Percentiles rank a stretch among this genome's conserved stretches.
These are phyloP conservation scores for Amazona vittata DNA, from an alignment of 2,113 vertebrate species.

Conservation along the genomic window DNA sequence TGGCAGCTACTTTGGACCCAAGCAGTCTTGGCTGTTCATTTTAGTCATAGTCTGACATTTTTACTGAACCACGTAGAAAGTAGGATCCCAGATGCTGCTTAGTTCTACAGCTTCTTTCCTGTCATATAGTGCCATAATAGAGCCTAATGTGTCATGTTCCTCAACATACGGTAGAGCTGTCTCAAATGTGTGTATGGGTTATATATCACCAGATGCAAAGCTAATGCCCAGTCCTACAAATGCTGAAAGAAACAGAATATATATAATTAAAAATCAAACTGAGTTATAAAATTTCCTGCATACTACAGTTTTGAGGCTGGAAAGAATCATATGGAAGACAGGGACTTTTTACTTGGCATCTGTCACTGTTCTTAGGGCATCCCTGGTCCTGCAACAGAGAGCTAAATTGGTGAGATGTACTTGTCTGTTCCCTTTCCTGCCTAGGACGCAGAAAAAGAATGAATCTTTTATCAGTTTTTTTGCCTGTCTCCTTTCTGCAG, in stretches of 20 bases:
- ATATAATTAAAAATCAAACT: not conserved
- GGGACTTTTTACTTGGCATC: not conserved
- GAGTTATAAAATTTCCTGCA: not conserved
- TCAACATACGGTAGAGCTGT: not conserved
- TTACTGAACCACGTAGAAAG: not conserved
- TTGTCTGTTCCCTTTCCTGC: not conserved
- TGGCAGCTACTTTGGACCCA: not conserved
- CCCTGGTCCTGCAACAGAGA: not conserved
- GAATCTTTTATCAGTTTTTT: not conserved
- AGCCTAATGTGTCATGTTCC: not conserved
- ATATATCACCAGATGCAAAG: not conserved
- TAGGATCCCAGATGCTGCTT: not conserved
- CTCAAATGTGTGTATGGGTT: not conserved
- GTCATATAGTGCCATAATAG: not conserved
- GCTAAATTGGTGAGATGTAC: not conserved
- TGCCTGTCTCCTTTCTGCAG: not conserved
- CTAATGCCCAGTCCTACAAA: not conserved
- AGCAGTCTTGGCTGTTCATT: not conserved
- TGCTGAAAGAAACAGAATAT: not conserved
- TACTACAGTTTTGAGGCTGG: not conserved
- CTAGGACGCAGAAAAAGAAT: not conserved
- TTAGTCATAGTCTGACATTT: not conserved
- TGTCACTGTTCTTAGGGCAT: not conserved
- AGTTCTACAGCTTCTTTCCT: not conserved
- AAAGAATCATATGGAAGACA: not conserved